These are phyloP conservation scores for Leptodactylus fuscus DNA, from an alignment of 2,113 vertebrate species.

Conservation along the genomic window DNA sequence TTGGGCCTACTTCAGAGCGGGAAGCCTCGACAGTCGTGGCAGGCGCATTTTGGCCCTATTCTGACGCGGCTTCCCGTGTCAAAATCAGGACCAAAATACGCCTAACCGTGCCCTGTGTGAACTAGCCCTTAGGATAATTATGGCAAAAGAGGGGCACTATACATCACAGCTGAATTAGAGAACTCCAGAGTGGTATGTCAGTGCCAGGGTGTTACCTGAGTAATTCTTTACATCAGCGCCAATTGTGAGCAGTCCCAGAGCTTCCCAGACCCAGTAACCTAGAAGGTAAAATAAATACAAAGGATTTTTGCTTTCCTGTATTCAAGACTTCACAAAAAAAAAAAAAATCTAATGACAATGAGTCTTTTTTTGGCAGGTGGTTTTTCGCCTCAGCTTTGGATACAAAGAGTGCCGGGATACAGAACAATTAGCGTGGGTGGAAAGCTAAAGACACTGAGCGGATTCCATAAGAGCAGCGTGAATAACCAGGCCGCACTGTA, in stretches of 20 bases:
- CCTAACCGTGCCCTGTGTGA: too few species aligned
- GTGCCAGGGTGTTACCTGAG: neutral
- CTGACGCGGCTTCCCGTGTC: too few species aligned
- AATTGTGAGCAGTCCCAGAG: slow-evolving; percentile 15
- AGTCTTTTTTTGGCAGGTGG: neutral
- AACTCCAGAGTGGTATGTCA: too few species aligned
- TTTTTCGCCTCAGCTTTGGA: neutral
- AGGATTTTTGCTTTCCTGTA: neutral
- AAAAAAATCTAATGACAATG: neutral
- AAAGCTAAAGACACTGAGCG: neutral
- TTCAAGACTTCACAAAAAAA: neutral
- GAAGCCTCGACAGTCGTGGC: too few species aligned
- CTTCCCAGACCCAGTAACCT: slow-evolving; percentile 3
- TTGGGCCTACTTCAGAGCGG: too few species aligned
- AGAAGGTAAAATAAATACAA: neutral
- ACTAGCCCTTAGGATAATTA: too few species aligned
- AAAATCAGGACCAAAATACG: too few species aligned
- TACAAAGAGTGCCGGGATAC: neutral
- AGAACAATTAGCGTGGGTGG: slow-evolving; percentile 21
- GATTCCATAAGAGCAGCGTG: neutral
- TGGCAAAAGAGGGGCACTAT: too few species aligned
- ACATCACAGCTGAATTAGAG: too few species aligned
- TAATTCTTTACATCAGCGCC: neutral
- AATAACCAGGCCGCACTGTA: neutral
- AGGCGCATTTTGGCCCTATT: too few species aligned